Evolutionary conservation across 1,140 invertebrate genomes (phyloP), one percentile per base, ranked within the genome.

Genomic region (Mamestra configurata): DNA sequence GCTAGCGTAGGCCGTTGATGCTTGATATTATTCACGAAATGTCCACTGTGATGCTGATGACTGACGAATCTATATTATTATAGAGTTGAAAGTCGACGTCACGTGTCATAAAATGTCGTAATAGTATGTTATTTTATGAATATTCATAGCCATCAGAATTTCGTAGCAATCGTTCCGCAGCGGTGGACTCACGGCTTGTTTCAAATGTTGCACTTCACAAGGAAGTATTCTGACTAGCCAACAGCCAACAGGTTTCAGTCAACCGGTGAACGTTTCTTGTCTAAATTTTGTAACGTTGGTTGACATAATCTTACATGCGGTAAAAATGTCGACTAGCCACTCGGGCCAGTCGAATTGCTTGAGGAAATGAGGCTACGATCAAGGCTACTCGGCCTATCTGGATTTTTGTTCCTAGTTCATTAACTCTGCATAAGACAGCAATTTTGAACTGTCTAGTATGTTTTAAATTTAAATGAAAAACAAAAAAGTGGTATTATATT

Each of bases 251-350:
- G 79, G 83, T 82, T 82, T 71, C 49, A 77, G 37, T 57, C 10
- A 57, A 51, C 70, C 59, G 73, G 40, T 59, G 37, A 66, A 61
- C 40, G 57, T 76, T 49, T 53, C 43, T 66, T 53, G 57, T 80
- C 49, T 66, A 51, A 80, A 80, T 82, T 84, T 82, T 78, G 80
- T 77, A 84, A 84, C 78, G 73, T 78, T 84, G 68, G 68, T 78
- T 84, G 68, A 81, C 70, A 84, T 82, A 80, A 84, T 82, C 77
- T 76, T 51, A 66, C 31, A 66, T n/a, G 46, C 27, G 43, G 22
- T 53, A 68, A 66, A 68, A 68, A 77, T 77, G 61, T 77, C 46
- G 72, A 75, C 18, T 75, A 43, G 40, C 73, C 40, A 51, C 37
- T 76, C 55, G 22, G 57, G 24, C 73, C 40, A 51, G 57, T 76